Percentiles rank a stretch among this genome's conserved stretches.
These are phyloP conservation scores for Malacosoma neustria DNA, from an alignment of 2,888 invertebrate genomes.

Conservation along the genomic window DNA sequence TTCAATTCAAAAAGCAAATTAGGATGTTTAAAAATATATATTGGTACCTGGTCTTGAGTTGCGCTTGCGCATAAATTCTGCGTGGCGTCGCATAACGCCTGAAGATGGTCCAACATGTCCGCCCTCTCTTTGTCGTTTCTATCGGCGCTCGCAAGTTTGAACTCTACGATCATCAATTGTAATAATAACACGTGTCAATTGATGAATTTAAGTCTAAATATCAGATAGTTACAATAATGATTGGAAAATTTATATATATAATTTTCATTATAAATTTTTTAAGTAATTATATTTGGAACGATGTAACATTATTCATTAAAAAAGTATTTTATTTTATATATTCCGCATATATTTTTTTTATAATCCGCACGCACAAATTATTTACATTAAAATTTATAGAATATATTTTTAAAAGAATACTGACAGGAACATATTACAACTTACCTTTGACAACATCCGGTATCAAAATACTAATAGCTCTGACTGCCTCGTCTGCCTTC, in stretches of 20 bases:
- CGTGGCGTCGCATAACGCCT: constrained; percentile 24
- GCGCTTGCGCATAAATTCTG: constrained; percentile 22
- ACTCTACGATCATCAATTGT: constrained; percentile 33
- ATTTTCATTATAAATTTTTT: no score
- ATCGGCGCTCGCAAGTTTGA: constrained; percentile 20
- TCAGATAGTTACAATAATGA: not conserved
- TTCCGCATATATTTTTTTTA: not conserved
- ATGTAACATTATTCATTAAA: not conserved
- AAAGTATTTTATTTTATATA: not conserved
- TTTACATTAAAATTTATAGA: no score
- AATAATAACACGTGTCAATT: not conserved
- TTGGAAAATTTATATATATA: not conserved
- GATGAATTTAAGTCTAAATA: not conserved
- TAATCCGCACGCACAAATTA: no score
- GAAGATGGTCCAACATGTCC: constrained; percentile 22
- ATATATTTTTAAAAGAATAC: not conserved
- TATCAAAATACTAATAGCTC: constrained; percentile 29
- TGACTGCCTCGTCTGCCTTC: constrained; percentile 29
- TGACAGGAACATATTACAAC: not conserved
- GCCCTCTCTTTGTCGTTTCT: constrained; percentile 18
- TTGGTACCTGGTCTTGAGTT: constrained; percentile 15
- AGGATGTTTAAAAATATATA: no score
- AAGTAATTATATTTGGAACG: no score
- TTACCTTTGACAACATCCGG: constrained; percentile 40
- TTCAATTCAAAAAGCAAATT: no score